Evolutionary conservation across 2,888 invertebrate species (phyloP).

Genomic region (Parnassius orleans): DNA sequence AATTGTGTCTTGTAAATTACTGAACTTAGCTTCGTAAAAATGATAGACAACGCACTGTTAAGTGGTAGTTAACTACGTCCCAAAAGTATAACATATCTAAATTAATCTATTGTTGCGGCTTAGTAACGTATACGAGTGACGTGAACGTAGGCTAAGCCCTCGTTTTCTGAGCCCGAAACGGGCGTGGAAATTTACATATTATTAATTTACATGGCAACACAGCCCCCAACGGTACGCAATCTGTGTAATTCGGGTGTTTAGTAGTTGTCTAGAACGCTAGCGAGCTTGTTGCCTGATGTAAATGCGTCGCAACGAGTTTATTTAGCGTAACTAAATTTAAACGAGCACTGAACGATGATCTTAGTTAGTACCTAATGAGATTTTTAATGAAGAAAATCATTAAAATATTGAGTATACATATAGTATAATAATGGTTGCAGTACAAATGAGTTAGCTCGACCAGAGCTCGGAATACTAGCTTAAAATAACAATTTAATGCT

Average conservation of each 20-base stretch:
- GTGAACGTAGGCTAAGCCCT: slow-evolving; percentile 51
- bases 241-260: slow-evolving; percentile 73
- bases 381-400: neutral
- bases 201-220: slow-evolving; percentile 72
- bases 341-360: neutral
- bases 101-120: slow-evolving; percentile 20
- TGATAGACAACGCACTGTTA: too few relatives aligned
- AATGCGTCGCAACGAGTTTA: slow-evolving; percentile 36
- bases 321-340: slow-evolving; percentile 30
- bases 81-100: slow-evolving; percentile 4
- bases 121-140: slow-evolving; percentile 27
- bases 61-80: too few relatives aligned
- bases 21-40: too few relatives aligned
- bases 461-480: too few relatives aligned
- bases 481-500: too few relatives aligned
- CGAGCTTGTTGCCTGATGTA: slow-evolving; percentile 25
- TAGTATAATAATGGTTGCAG: too few relatives aligned
- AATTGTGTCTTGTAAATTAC: too few relatives aligned
- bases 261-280: slow-evolving; percentile 45
- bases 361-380: neutral
- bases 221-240: slow-evolving; percentile 58
- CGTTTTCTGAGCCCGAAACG: slow-evolving; percentile 42
- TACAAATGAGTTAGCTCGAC: too few relatives aligned
- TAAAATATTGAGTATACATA: neutral
- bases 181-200: slow-evolving; percentile 74